A percentile compares a stretch with the other conserved stretches of the same genome.
Evolutionary conservation across 2,113 vertebrate species (phyloP).

Genomic region (Thalassarche chlororhynchos): DNA sequence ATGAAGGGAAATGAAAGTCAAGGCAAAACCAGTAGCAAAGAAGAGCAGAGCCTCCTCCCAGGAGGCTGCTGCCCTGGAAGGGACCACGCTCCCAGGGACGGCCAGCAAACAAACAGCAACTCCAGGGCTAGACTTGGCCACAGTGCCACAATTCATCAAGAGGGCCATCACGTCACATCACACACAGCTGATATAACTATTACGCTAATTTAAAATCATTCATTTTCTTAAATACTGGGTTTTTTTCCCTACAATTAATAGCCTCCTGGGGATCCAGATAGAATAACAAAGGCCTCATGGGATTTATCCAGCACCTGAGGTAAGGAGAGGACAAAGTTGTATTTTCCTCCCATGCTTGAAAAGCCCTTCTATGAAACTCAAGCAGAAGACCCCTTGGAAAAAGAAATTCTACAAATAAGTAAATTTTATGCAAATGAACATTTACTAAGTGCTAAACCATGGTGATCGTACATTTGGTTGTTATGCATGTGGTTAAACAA

Average conservation of each 20-base stretch:
- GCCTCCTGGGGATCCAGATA: neutral
- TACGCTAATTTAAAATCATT: neutral
- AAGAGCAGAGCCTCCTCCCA: neutral
- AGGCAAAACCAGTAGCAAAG: neutral
- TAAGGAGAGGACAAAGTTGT: neutral
- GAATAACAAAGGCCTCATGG: neutral
- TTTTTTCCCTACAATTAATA: neutral
- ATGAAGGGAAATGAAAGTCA: neutral
- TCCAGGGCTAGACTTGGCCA: neutral
- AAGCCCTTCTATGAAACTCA: neutral
- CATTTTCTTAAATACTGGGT: neutral
- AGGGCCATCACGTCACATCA: neutral
- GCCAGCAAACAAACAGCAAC: neutral
- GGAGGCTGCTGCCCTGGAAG: neutral
- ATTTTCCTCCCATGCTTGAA: neutral
- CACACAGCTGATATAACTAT: neutral
- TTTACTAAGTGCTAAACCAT: neutral
- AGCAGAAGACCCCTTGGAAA: neutral
- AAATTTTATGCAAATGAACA: neutral
- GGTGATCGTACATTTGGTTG: neutral
- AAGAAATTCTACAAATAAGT: neutral
- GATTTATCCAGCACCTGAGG: neutral
- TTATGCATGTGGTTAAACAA: neutral
- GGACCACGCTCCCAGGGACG: neutral
- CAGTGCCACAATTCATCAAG: neutral